Percentiles rank a stretch among this genome's conserved stretches.
Conservation (phyloP, 2,113 vertebrate species). For the Seriola quinqueradiata region DNA sequence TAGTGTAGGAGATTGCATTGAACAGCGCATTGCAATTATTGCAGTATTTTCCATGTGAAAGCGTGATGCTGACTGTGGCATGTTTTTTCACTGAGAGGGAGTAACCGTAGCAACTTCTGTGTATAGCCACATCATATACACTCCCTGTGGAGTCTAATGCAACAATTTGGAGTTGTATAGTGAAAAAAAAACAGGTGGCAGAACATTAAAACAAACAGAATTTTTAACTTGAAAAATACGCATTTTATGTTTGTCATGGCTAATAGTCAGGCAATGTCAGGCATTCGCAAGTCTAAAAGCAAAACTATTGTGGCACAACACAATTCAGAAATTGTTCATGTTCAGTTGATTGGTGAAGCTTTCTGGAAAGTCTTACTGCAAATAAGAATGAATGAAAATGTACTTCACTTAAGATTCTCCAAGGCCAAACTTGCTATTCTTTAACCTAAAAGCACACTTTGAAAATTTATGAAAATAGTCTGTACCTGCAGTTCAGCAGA, state of each 20-base stretch:
- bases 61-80: not conserved
- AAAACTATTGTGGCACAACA: not conserved
- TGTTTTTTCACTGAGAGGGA: not conserved
- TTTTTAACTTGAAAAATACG: not conserved
- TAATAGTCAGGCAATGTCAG: not conserved
- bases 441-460: not conserved
- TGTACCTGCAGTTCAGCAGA: conserved; percentile 62
- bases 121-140: not conserved
- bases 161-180: not conserved
- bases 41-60: not conserved
- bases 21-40: too few species aligned
- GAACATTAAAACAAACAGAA: too few species aligned
- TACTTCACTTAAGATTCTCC: not conserved
- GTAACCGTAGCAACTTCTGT: not conserved
- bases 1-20: not conserved
- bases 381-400: not conserved
- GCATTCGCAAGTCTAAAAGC: not conserved
- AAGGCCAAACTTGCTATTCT: not conserved
- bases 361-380: not conserved
- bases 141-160: not conserved
- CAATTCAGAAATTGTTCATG: not conserved
- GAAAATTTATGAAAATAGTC: not conserved
- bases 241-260: too few species aligned
- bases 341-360: too few species aligned
- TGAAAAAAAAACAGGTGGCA: not conserved